A percentile compares a stretch with the other conserved stretches of the same genome.
phyloP scores from a whole-genome alignment of 2,797 vertebrate species.

The Rhinoraja longicauda region DNA sequence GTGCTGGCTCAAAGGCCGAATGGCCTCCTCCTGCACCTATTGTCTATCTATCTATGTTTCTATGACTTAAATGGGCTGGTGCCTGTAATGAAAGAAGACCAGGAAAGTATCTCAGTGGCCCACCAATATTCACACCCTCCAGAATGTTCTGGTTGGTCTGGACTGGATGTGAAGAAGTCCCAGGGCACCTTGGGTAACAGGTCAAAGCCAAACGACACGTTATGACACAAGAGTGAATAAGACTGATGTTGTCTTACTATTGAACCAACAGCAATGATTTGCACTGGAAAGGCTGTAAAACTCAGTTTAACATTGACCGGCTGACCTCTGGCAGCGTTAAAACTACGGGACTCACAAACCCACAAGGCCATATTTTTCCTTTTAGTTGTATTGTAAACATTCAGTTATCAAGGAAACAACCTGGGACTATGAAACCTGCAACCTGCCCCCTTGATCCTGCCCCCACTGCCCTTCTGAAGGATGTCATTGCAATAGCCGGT shows the following conservation, averaged over 20 bases:
- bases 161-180: not conserved
- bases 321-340: not conserved
- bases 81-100: no score
- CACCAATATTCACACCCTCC: not conserved
- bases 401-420: not conserved
- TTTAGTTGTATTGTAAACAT: not conserved
- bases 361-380: not conserved
- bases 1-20: no score
- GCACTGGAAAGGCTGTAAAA: not conserved
- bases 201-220: not conserved
- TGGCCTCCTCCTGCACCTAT: no score
- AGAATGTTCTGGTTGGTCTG: no score
- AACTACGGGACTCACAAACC: not conserved
- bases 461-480: no score
- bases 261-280: not conserved
- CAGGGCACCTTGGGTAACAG: not conserved
- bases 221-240: not conserved
- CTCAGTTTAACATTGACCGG: not conserved
- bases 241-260: not conserved
- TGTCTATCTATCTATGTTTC: no score
- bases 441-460: no score
- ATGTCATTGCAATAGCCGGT: no score
- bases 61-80: not conserved
- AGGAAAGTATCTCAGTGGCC: no score
- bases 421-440: no score